Evolutionary conservation across 2,888 invertebrate species (phyloP), one percentile per base, ranked within the genome.

Genomic region (Rapana venosa): DNA sequence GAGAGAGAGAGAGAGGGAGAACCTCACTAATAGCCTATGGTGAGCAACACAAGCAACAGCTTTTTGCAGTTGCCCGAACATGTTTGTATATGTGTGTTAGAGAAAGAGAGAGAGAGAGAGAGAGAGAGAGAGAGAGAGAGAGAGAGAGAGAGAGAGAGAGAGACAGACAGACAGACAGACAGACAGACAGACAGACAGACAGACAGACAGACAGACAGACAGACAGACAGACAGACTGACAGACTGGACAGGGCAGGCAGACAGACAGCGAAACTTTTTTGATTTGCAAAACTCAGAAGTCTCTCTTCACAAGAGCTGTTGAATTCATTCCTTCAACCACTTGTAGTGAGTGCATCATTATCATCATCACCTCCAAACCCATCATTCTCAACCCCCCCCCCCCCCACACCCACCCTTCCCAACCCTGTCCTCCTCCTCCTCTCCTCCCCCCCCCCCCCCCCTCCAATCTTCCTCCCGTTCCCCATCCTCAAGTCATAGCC

Each of bases 91-190:
- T n/a, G n/a, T n/a, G n/a, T n/a, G n/a, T n/a, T n/a, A n/a, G n/a
- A n/a, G n/a, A n/a, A n/a, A n/a, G n/a, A n/a, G n/a, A n/a, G n/a
- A n/a, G n/a, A n/a, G n/a, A n/a, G n/a, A 47, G 47, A 47, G 47
- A 47, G 47, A 47, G 47, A 47, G 47, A n/a, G 47, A 47, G 47
- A 47, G 47, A 47, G 1, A 74, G 74, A 74, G 30, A 74, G 74
- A 74, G 74, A 74, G 74, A 74, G 70, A 74, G 74, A 74, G 26
- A 74, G 74, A 74, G 74, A 74, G 74, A 30, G 74, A 30, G 74
- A 30, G 74, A 11, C n/a, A 74, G 74, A 22, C n/a, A n/a, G 26
- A 74, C 26, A 26, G 74, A 22, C 13, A 2, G n/a, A n/a, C n/a
- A 74, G 74, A 26, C n/a, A 74, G 74, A n/a, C 2, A 74, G 74